Evolutionary conservation across 2,888 invertebrate species (phyloP), one percentile per base, ranked within the genome.

Genomic region (Altica lythri): DNA sequence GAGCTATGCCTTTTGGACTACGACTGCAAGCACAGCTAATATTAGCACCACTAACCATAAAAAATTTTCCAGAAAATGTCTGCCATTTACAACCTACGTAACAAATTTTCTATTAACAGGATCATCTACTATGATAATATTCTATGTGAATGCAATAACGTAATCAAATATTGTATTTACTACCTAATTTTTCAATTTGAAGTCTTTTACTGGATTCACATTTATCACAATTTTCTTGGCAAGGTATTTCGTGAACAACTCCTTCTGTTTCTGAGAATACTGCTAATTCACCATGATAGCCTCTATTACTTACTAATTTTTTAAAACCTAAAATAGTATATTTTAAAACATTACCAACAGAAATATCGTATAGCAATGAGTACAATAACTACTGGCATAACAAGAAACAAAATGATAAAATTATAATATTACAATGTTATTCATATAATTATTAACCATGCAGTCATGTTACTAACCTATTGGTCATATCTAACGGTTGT

Each of bases 11-110:
- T 68, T 85, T 83, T 1, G 89, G 89, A 66, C 86, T 85, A 59
- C 87, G 81, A 12, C 81, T 79, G 72, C 90, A 90, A 17, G 87
- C 84, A 71, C 91, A 91, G 30, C 86, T 86, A 38, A 90, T 84
- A 68, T 89, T 88, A 14, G 89, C 87, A 42, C 86, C 85, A 65
- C 86, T 89, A 10, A 92, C 83, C 80, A 89, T 89, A 64, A 88
- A 85, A 73, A 86, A 89, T 72, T 82, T 85, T 0, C 90, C 90
- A 53, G 81, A 79, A 9, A 90, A 79, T 9, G 81, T 83, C 61
- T 81, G 78, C 83, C 83, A 84, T 50, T 71, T 68, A 51, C 63
- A 65, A 13, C 55, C n/a, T n/a, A n/a, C n/a, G n/a, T n/a, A n/a
- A n/a, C n/a, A n/a, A n/a, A n/a, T n/a, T n/a, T n/a, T n/a, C n/a